Evolutionary conservation across 2,888 invertebrate genomes (phyloP), one percentile per base, ranked within the genome.

Genomic region (Rhagonycha fulva): DNA sequence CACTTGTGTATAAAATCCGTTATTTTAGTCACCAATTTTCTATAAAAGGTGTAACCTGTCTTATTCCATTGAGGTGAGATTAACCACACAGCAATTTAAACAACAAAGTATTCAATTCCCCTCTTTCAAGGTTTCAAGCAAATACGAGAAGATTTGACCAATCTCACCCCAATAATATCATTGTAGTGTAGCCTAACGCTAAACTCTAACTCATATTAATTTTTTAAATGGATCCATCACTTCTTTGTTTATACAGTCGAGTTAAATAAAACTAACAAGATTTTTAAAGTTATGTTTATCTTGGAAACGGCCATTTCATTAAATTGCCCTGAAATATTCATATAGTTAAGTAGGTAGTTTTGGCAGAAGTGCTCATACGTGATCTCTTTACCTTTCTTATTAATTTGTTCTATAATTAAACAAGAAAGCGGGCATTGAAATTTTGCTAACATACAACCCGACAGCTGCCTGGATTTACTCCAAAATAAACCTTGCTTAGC

Each of bases 391-490:
- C 76, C 68, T 70, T 76, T 73, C 28, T 72, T 78, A 78, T 78
- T 78, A 78, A 78, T 78, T 71, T 70, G 70, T 63, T 28, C 76
- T 75, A 76, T 72, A 75, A 69, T 74, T 76, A 72, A 26, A 74
- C 68, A 76, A 74, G 72, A 74, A 76, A 76, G 72, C 70, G 47
- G 69, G 63, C 77, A 79, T 76, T 77, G 76, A 76, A 67, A 75
- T 62, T 47, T 72, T 72, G 76, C 76, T 77, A 79, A 79, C 74
- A 76, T 77, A 76, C 73, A 72, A 62, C 79, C 69, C 73, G 78
- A 78, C 79, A 79, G 79, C 79, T 79, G 79, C 78, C 78, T 79
- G 79, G 79, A 77, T 69, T 14, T 28, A 26, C 28, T 77, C 79
- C 79, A 79, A 77, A 60, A 76, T 68, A 74, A 76, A 77, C 73